Percentiles rank a stretch among this genome's conserved stretches.
These are phyloP conservation scores for Cheilosia grossa DNA, from an alignment of 2,888 invertebrate genomes.

Conservation along the genomic window DNA sequence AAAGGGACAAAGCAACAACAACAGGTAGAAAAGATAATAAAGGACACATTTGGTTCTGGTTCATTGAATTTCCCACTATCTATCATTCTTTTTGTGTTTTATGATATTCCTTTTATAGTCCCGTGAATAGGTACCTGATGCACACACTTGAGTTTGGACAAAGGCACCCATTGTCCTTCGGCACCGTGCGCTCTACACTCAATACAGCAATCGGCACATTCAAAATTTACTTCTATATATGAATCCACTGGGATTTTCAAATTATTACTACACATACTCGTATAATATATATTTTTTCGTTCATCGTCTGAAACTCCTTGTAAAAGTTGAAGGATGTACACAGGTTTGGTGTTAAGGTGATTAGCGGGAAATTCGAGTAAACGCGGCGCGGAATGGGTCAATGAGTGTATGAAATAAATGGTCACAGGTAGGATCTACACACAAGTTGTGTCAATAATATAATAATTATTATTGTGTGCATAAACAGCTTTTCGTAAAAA, in stretches of 20 bases:
- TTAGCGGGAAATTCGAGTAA: constrained; percentile 49
- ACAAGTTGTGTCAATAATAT: constrained; percentile 14
- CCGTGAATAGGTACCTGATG: constrained; percentile 72
- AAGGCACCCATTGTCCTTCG: constrained; percentile 63
- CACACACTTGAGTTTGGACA: constrained; percentile 72
- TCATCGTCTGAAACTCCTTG: background rate
- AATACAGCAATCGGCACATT: constrained; percentile 54
- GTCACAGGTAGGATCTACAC: constrained; percentile 5
- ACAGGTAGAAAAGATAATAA: constrained; percentile 68
- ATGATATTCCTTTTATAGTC: constrained; percentile 70
- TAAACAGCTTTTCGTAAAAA: background rate
- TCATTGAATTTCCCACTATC: constrained; percentile 75
- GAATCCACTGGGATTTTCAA: constrained; percentile 11
- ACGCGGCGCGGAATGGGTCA: background rate
- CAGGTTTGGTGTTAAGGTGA: constrained; percentile 50
- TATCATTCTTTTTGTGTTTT: constrained; percentile 68
- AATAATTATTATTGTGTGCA: background rate
- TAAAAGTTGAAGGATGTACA: constrained; percentile 2
- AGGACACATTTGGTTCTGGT: constrained; percentile 73
- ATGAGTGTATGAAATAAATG: background rate
- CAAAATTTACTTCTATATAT: constrained; percentile 57
- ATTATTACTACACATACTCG: background rate
- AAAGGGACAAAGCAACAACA: constrained; percentile 44
- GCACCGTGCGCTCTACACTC: constrained; percentile 65
- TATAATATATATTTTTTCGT: background rate